phyloP scores from a whole-genome alignment of 2,888 invertebrate genomes.

The Epistrophe eligans region DNA sequence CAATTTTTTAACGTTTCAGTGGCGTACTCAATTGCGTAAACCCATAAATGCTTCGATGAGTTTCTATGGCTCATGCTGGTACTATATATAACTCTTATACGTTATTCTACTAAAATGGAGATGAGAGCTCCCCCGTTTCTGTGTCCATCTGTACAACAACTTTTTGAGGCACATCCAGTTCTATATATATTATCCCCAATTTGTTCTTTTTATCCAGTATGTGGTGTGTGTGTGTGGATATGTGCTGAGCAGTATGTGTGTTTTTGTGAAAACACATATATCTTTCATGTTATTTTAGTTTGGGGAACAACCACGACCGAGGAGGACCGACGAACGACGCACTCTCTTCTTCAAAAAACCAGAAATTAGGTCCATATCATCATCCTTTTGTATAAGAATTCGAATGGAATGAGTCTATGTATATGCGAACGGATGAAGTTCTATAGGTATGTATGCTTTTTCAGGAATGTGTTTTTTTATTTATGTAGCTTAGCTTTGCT shows the following conservation, averaged over 20 bases:
- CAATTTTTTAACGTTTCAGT: conserved; percentile 69
- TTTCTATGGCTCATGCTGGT: conserved; percentile 45
- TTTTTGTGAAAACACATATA: conserved; percentile 3
- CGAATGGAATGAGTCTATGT: neutral
- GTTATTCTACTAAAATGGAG: neutral
- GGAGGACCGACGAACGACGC: neutral
- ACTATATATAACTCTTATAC: neutral
- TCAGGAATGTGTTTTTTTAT: conserved; percentile 26
- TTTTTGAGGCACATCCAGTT: conserved; percentile 25
- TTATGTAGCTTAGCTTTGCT: conserved; percentile 42
- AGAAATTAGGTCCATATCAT: conserved; percentile 66
- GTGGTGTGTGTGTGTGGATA: too few relatives aligned
- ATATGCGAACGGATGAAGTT: neutral
- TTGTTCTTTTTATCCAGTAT: conserved; percentile 53
- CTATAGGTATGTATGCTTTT: neutral
- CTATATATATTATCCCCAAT: neutral
- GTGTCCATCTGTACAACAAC: neutral
- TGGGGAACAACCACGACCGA: neutral
- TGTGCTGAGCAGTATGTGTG: neutral
- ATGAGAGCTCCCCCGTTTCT: neutral
- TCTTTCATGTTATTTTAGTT: conserved; percentile 56
- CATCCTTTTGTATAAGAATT: conserved; percentile 45
- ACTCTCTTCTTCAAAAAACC: conserved; percentile 28
- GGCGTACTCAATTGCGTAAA: conserved; percentile 70
- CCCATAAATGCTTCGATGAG: conserved; percentile 65